These are phyloP conservation scores for Hirtodrosophila histrioides DNA, from an alignment of 2,888 invertebrate species.

Conservation along the genomic window DNA sequence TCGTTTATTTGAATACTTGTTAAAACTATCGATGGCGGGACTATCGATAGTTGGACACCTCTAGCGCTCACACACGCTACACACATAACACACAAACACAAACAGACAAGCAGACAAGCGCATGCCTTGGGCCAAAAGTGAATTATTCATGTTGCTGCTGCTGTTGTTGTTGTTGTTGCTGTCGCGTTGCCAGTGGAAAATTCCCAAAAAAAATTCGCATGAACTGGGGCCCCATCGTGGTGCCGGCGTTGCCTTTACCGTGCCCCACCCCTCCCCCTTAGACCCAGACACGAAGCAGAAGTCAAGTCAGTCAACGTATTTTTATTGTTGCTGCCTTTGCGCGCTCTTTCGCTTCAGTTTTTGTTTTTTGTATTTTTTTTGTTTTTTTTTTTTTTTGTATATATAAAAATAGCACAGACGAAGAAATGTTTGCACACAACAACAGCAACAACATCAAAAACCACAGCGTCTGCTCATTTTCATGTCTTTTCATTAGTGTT, in stretches of 20 bases:
- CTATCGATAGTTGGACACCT: no score
- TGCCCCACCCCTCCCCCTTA: background rate
- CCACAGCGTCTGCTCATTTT: conserved; percentile 31
- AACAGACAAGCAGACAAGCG: conserved; percentile 23
- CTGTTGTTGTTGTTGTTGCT: conserved; percentile 21
- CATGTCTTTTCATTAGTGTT: conserved; percentile 21
- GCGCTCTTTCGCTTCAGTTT: conserved; percentile 52
- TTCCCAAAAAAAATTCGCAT: conserved; percentile 79
- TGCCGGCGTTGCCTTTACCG: conserved; percentile 44
- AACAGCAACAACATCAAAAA: conserved; percentile 27
- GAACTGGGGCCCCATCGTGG: conserved; percentile 59
- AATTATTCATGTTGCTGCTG: conserved; percentile 68
- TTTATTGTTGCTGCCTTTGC: conserved; percentile 37
- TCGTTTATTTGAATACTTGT: no score
- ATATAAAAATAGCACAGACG: conserved; percentile 75
- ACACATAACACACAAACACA: conserved; percentile 1
- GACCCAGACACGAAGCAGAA: conserved; percentile 32
- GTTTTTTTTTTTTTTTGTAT: conserved; percentile 34
- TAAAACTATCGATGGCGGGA: no score
- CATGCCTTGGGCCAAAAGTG: conserved; percentile 75
- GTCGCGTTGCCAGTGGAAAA: conserved; percentile 73
- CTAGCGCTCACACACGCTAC: conserved; percentile 11
- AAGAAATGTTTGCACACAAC: conserved; percentile 73
- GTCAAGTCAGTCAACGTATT: conserved; percentile 55
- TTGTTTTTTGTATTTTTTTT: conserved; percentile 9